A percentile compares a stretch with the other conserved stretches of the same genome.
Evolutionary conservation across 2,888 invertebrate genomes (phyloP).

Genomic region (Elmis aenea): DNA sequence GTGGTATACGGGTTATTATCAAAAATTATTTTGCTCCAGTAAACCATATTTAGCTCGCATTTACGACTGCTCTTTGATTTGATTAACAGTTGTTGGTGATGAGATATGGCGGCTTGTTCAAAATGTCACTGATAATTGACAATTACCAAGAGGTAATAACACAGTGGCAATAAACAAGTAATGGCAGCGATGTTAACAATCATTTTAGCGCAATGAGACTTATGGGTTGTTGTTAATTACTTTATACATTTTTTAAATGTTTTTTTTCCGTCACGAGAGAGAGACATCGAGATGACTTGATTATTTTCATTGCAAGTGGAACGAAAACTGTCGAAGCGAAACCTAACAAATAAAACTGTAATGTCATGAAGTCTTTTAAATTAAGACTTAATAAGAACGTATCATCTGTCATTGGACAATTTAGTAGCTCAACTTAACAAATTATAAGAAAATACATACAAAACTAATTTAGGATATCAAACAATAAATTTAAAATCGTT

Average conservation of each 20-base stretch:
- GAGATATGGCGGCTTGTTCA: constrained; percentile 13
- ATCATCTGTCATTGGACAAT: constrained; percentile 7
- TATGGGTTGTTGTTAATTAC: constrained; percentile 6
- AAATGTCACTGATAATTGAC: constrained; percentile 20
- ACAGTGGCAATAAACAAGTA: neutral
- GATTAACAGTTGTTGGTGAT: constrained; percentile 14
- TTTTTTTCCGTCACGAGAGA: constrained; percentile 6
- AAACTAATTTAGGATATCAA: too few species aligned
- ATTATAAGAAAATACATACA: too few species aligned
- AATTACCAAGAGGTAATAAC: constrained; percentile 12
- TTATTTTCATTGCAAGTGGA: constrained; percentile 19
- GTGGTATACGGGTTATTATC: too few species aligned
- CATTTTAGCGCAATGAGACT: constrained; percentile 1
- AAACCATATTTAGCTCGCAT: too few species aligned
- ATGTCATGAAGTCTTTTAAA: constrained; percentile 13
- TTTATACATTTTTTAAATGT: constrained; percentile 1
- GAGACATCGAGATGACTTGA: constrained; percentile 19
- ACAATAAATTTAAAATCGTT: too few species aligned
- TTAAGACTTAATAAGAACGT: constrained; percentile 14
- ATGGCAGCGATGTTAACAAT: neutral
- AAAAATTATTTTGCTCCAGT: too few species aligned
- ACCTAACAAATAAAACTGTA: constrained; percentile 15
- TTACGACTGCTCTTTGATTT: too few species aligned
- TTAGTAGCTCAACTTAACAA: too few species aligned
- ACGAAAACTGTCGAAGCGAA: constrained; percentile 13